phyloP scores from a whole-genome alignment of 1,140 invertebrate species.

The Drosophila ananassae region DNA sequence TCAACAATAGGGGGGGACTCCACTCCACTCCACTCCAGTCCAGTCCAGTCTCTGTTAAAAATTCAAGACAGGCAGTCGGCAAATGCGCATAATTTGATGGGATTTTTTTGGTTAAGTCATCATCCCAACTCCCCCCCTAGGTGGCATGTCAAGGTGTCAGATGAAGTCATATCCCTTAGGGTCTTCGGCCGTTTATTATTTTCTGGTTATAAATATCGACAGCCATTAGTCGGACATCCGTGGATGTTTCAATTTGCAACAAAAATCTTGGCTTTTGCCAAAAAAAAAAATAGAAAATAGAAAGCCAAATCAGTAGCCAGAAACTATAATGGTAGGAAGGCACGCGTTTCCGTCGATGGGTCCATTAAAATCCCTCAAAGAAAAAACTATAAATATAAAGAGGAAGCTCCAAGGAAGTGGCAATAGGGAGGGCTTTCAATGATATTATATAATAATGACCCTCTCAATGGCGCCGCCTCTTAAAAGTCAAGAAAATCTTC shows the following conservation, averaged over 20 bases:
- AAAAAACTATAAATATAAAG: neutral
- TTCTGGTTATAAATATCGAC: conserved; percentile 19
- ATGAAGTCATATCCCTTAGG: conserved; percentile 46
- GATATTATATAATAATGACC: neutral
- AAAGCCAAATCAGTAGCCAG: conserved; percentile 22
- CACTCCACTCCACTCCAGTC: too few relatives aligned
- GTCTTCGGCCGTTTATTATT: conserved; percentile 24
- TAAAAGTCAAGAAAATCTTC: conserved; percentile 27
- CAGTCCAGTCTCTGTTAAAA: conserved; percentile 35
- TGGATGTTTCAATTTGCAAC: conserved; percentile 67
- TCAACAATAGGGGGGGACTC: neutral
- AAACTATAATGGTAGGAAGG: conserved; percentile 56
- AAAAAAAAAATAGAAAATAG: conserved; percentile 8
- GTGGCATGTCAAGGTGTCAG: conserved; percentile 56
- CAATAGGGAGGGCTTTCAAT: neutral
- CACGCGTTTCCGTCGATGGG: conserved; percentile 62
- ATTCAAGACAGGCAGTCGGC: conserved; percentile 75
- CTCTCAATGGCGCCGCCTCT: conserved; percentile 27
- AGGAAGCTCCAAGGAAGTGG: neutral
- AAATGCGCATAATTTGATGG: conserved; percentile 73
- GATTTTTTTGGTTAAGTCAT: conserved; percentile 73
- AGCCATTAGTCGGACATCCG: conserved; percentile 42
- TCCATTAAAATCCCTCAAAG: conserved; percentile 54
- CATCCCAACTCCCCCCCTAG: conserved; percentile 2
- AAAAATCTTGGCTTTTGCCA: conserved; percentile 10